Base-by-base conservation (phyloP, 1,140 invertebrate genomes). In the Nylanderia fulva region DNA sequence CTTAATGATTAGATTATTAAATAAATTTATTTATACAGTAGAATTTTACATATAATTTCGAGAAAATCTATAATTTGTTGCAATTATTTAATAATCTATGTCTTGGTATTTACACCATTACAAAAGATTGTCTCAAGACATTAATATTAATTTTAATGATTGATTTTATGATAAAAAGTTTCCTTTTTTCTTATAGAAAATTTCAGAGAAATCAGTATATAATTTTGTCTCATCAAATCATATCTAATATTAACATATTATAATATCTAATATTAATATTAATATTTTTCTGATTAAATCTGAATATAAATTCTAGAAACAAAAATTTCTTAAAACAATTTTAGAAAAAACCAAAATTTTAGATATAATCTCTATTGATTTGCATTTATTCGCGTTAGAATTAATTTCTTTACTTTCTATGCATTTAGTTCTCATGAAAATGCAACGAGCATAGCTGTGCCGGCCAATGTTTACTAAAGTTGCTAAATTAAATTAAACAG, bases 371-470 rank as follows among this genome's bases (percentile, higher is more conserved):
- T 15, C 45, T 27, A 21, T 27, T 18, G 36, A 75, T 77, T 52
- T n/a, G 18, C n/a, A 42, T 66, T 48, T 64, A 64, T 39, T 52
- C 42, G 7, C 11, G 42, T 21, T 75, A 39, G 0, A 60, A 36
- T 21, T 21, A 60, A 33, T 4, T 77, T 36, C 8, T 11, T 39
- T 13, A 39, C 27, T n/a, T 29, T 13, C n/a, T 27, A 1, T 13
- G 27, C 24, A 77, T n/a, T 36, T 77, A 64, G 39, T 64, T 77
- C 63, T 77, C 74, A 64, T 64, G 58, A 77, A 64, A 77, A 64
- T 77, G 39, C 33, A 77, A 77, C 27, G 5, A 33, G 18, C 39
- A 27, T 4, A 4, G n/a, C 7, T 66, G 33, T 4, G 42, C 24
- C 29, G 39, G 13, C 15, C n/a, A n/a, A 21, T 4, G 24, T 66